Evolutionary conservation across 2,797 vertebrate genomes (phyloP), one percentile per base, ranked within the genome.

Genomic region (Mastacembelus armatus): DNA sequence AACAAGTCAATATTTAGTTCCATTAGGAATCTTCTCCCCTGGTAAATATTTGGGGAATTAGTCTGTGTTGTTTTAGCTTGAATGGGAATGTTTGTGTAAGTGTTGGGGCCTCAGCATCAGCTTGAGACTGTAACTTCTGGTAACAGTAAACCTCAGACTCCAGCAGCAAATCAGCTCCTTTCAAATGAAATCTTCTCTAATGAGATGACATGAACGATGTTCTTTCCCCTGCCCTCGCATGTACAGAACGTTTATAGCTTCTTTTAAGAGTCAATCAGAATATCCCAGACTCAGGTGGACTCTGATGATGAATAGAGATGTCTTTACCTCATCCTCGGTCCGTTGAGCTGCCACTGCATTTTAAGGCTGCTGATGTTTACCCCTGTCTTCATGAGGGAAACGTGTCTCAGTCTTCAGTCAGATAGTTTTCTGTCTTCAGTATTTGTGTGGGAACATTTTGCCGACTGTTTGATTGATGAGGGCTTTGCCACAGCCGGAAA

Each of bases 41-140:
- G 74, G 74, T 72, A 77, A 89, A 88, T 83, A 86, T 88, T 89
- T 82, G 58, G 11, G 44, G 79, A 36, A 76, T 86, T 70, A 80
- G 56, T 55, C 7, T 3, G 62, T 81, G 83, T 87, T 91, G 86
- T 88, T 89, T 85, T 72, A 81, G 81, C 64, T 77, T 59, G 71
- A 77, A 66, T 51, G 69, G 69, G 78, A 86, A 78, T 83, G 85
- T 87, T 86, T 87, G 77, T 85, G 47, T 74, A 81, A 80, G 60
- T 50, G 68, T 58, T 65, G 40, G 19, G 58, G 47, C 58, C 59
- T 66, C 65, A 8, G 62, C 48, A 14, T 78, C 59, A 19, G 63
- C 66, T 55, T 71, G 60, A 45, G 56, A 61, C 81, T 74, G 38
- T 54, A 71, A 61, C 65, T 16, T 48, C 47, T 12, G 36, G 48